Percentiles rank a stretch among this genome's conserved stretches.
Conservation (phyloP, 2,113 vertebrate genomes). For the Cichladusa arquata region DNA sequence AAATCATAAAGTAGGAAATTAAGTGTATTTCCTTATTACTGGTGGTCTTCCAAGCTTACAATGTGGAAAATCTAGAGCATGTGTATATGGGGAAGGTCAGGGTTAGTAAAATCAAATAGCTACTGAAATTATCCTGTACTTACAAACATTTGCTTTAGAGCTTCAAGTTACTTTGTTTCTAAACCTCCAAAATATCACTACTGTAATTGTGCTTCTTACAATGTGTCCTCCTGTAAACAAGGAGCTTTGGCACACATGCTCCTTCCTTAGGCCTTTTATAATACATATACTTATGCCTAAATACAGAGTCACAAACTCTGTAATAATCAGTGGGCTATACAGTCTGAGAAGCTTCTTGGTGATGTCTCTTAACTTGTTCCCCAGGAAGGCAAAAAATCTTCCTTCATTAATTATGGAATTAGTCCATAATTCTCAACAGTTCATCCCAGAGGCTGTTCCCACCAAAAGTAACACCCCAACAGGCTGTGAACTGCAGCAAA, state of each 20-base stretch:
- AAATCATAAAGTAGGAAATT: not conserved
- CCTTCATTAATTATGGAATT: not conserved
- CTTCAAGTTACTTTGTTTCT: not conserved
- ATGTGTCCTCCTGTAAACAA: not conserved
- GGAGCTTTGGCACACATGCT: not conserved
- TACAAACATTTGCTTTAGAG: not conserved
- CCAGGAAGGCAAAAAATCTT: not conserved
- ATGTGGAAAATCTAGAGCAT: not conserved
- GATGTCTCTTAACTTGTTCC: not conserved
- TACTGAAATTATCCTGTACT: not conserved
- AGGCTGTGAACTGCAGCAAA: not conserved
- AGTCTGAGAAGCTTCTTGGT: not conserved
- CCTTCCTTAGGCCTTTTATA: not conserved
- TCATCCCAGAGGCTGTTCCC: not conserved
- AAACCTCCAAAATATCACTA: not conserved
- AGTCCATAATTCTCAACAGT: not conserved
- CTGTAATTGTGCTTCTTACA: not conserved
- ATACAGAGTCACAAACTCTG: not conserved
- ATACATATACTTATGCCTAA: not conserved
- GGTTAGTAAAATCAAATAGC: not conserved
- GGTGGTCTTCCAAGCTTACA: not conserved
- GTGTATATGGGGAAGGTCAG: not conserved
- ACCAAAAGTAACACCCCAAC: not conserved
- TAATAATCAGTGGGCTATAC: not conserved
- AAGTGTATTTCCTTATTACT: not conserved